Evolutionary conservation across 2,113 vertebrate genomes (phyloP), one percentile per base, ranked within the genome.

Genomic region (Plectropomus leopardus): DNA sequence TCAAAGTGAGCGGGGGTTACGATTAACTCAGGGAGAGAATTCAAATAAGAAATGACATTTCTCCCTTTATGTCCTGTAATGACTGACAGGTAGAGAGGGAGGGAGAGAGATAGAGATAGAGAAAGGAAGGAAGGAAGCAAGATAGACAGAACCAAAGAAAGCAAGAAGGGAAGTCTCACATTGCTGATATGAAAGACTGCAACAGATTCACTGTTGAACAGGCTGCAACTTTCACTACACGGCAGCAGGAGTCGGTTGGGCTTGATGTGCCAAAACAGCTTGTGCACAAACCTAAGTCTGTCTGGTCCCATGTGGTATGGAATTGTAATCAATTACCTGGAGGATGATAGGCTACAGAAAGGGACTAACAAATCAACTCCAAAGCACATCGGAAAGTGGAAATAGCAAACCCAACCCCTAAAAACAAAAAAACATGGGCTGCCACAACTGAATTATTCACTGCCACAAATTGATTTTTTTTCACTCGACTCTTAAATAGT

Each of bases 1-100:
- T 84, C 51, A 86, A 82, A 88, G 81, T 47, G 65, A 78, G 23
- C 23, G 16, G 42, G 65, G 80, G 15, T 82, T 60, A 40, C 6
- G n/a, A 74, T 75, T 68, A 72, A 69, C 21, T 34, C 30, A 26
- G 34, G n/a, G 51, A 72, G 70, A 34, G 55, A 81, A 88, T 76
- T 84, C 24, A 69, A 76, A 81, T 74, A 73, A 78, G 51, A 68
- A 48, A 70, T 44, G 15, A 13, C 4, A 36, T 40, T 70, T 74
- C 7, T 70, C 34, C 10, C 15, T 76, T 81, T 78, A 80, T 48
- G 64, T 82, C 47, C 32, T 47, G 34, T 73, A 75, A 71, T 24
- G 84, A 70, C 32, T 80, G 72, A 26, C 60, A 72, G 64, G 42
- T 23, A 71, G 70, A 0, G 24, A 36, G 21, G 23, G 16, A 61